A percentile compares a stretch with the other conserved stretches of the same genome.
Evolutionary conservation across 1,140 invertebrate species (phyloP).

Genomic region (Danaus plexippus): DNA sequence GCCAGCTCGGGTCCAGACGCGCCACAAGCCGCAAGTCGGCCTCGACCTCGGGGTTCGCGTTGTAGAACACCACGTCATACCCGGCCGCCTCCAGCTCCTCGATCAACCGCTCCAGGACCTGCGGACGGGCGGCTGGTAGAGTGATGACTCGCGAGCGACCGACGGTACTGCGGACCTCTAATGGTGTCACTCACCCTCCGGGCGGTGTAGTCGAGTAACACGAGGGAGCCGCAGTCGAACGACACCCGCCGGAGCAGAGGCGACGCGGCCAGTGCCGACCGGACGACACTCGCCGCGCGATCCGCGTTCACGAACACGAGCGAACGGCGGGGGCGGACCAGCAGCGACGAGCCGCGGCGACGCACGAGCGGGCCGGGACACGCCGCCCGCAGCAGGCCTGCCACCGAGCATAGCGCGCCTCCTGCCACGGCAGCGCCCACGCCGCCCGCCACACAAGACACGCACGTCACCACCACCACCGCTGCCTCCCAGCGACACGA

Average conservation of each 20-base stretch:
- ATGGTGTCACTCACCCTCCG: conserved; percentile 30
- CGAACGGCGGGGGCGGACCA: conserved; percentile 33
- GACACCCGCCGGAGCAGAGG: conserved; percentile 22
- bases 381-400: conserved; percentile 85
- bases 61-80: conserved; percentile 78
- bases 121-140: background rate
- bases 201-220: conserved; percentile 49
- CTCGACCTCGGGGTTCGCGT: conserved; percentile 73
- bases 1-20: conserved; percentile 7
- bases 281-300: conserved; percentile 32
- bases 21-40: conserved; percentile 28
- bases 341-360: conserved; percentile 5
- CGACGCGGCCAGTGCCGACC: conserved; percentile 26
- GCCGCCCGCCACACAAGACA: conserved; percentile 82
- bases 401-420: conserved; percentile 86
- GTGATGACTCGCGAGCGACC: too few species aligned
- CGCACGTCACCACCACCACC: conserved; percentile 83
- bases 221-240: conserved; percentile 36
- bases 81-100: conserved; percentile 74
- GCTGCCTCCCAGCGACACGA: conserved; percentile 76
- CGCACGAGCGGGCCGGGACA: conserved; percentile 74
- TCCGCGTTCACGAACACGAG: conserved; percentile 31
- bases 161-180: background rate
- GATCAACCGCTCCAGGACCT: conserved; percentile 67
- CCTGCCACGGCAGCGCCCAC: conserved; percentile 92